Conservation (phyloP, 2,797 vertebrate species). For the Trichosurus vulpecula region DNA sequence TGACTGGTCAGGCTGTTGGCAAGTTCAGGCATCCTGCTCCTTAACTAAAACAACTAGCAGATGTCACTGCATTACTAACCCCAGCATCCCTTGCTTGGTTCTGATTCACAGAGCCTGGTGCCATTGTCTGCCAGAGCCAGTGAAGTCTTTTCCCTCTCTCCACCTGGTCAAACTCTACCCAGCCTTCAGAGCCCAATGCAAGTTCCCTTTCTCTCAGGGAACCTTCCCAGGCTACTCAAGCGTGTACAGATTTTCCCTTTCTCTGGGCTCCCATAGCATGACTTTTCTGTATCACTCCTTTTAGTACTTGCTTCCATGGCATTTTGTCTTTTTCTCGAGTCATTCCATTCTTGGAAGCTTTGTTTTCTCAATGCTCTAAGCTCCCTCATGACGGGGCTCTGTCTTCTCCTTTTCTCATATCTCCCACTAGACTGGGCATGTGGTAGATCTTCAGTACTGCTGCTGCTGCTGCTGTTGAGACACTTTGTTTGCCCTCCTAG, state of each 20-base stretch:
- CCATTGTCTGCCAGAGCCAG: background rate
- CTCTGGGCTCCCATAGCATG: background rate
- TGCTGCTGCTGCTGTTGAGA: background rate
- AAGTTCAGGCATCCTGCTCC: constrained; percentile 31
- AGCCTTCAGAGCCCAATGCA: background rate
- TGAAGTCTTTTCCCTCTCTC: background rate
- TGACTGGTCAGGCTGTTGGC: background rate
- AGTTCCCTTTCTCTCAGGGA: background rate
- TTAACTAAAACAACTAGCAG: constrained; percentile 79
- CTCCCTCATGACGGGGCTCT: background rate
- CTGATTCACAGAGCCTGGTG: background rate
- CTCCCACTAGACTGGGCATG: background rate
- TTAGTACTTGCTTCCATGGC: background rate
- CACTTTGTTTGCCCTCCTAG: background rate
- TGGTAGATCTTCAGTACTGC: background rate
- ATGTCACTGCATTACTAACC: constrained; percentile 81
- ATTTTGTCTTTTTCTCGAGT: background rate
- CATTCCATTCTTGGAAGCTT: background rate
- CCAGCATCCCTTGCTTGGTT: constrained; percentile 40
- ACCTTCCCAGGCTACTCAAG: background rate
- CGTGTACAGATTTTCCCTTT: background rate
- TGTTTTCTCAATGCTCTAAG: background rate
- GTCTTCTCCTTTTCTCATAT: background rate
- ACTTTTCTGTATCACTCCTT: background rate
- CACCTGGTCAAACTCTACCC: background rate